These are phyloP conservation scores for Furcifer pardalis DNA, from an alignment of 2,797 vertebrate genomes.

Conservation along the genomic window DNA sequence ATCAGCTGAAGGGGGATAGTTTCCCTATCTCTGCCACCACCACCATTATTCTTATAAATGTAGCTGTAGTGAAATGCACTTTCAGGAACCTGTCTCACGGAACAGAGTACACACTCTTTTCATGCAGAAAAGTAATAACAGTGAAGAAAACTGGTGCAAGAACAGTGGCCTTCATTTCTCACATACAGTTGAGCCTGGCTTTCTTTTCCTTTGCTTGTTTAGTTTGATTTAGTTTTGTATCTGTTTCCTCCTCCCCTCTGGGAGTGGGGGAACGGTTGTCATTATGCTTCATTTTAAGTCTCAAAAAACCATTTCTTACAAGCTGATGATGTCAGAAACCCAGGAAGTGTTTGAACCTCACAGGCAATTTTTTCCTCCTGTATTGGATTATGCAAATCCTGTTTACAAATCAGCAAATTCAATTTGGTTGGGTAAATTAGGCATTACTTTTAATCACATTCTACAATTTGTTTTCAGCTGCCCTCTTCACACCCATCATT, in stretches of 20 bases:
- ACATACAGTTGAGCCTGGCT: not conserved
- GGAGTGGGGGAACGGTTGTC: not conserved
- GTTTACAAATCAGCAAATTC: slow-evolving; percentile 52
- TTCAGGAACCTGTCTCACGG: not conserved
- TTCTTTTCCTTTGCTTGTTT: not conserved
- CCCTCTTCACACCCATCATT: slow-evolving; percentile 20
- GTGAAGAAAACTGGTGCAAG: not conserved
- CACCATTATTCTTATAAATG: not conserved
- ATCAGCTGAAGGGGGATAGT: not conserved
- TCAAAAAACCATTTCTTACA: slow-evolving; percentile 30
- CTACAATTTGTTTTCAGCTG: slow-evolving; percentile 22
- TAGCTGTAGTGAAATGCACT: not conserved
- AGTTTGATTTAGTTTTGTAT: slow-evolving; percentile 19
- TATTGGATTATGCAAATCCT: slow-evolving; percentile 21
- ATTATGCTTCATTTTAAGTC: slow-evolving; percentile 18
- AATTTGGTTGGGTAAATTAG: slow-evolving; percentile 31
- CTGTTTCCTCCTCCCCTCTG: slow-evolving; percentile 3
- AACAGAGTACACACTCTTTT: not conserved
- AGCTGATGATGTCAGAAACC: slow-evolving; percentile 16
- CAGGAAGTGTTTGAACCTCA: slow-evolving; percentile 45
- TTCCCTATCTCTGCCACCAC: not conserved
- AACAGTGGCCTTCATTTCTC: not conserved
- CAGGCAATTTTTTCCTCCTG: slow-evolving; percentile 18
- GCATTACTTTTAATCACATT: slow-evolving; percentile 32
- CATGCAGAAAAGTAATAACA: not conserved